Percentiles rank a stretch among this genome's conserved stretches.
These are phyloP conservation scores for Tauraco erythrolophus DNA, from an alignment of 2,113 vertebrate species.

Conservation along the genomic window DNA sequence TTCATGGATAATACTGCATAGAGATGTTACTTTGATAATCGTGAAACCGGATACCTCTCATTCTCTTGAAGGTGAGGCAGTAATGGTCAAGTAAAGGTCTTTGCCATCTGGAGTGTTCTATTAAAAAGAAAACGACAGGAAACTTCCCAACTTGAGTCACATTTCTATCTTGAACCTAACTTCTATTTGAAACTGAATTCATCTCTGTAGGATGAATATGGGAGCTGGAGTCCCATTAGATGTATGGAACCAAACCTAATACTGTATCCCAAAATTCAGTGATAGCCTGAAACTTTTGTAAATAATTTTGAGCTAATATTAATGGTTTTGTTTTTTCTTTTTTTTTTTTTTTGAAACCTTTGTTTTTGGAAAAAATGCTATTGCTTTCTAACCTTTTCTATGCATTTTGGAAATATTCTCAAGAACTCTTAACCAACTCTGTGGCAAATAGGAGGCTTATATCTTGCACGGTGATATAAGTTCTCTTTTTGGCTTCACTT, in stretches of 20 bases:
- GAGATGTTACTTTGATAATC: background rate
- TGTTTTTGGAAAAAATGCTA: background rate
- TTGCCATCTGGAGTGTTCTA: background rate
- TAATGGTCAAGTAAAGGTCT: background rate
- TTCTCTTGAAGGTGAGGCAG: slow-evolving; percentile 28
- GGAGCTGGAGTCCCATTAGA: background rate
- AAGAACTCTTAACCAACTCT: background rate
- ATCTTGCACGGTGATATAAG: background rate
- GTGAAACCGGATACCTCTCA: background rate
- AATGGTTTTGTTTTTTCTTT: background rate
- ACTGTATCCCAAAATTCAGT: background rate
- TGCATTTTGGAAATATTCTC: background rate
- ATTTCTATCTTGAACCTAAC: background rate
- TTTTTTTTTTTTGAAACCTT: background rate
- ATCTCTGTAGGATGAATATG: background rate
- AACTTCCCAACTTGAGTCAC: background rate
- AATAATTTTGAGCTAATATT: background rate
- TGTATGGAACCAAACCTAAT: background rate
- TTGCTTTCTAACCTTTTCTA: background rate
- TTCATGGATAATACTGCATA: background rate
- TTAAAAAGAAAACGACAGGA: background rate
- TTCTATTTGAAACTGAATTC: background rate
- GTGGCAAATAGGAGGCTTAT: background rate
- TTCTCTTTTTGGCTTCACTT: background rate
- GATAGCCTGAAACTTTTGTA: background rate